These are phyloP conservation scores for Aleiodes testaceus DNA, from an alignment of 2,888 invertebrate species.

Conservation along the genomic window DNA sequence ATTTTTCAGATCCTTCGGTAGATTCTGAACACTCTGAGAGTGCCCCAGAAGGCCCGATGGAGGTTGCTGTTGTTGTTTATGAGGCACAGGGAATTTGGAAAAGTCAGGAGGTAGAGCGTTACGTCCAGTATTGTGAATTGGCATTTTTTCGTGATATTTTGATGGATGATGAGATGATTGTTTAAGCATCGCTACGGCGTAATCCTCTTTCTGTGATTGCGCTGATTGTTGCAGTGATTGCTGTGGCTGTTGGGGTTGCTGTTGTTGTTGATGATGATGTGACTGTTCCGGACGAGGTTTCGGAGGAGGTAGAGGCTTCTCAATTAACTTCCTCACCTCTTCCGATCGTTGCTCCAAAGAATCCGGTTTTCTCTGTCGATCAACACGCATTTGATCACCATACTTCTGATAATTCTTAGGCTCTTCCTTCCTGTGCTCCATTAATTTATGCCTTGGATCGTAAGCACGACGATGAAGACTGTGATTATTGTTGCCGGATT, in stretches of 20 bases:
- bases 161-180: constrained; percentile 59
- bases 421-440: constrained; percentile 57
- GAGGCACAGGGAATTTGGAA: constrained; percentile 14
- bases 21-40: constrained; percentile 47
- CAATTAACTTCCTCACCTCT: constrained; percentile 67
- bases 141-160: constrained; percentile 44
- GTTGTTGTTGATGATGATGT: no score
- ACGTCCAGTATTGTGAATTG: constrained; percentile 27
- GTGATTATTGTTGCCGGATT: constrained; percentile 61
- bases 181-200: constrained; percentile 62
- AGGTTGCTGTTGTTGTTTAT: neutral
- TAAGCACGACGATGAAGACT: constrained; percentile 59
- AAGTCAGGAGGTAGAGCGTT: constrained; percentile 29
- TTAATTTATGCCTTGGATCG: constrained; percentile 62
- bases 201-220: constrained; percentile 55
- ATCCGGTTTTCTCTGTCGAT: constrained; percentile 60
- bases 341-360: constrained; percentile 64
- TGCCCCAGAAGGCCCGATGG: neutral
- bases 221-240: no score
- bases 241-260: no score
- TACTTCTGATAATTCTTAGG: constrained; percentile 63
- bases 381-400: constrained; percentile 52
- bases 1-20: constrained; percentile 59
- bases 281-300: constrained; percentile 60
- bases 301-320: constrained; percentile 62